These are phyloP conservation scores for Basileuterus tristriatus DNA, from an alignment of 2,797 vertebrate genomes.

Conservation along the genomic window DNA sequence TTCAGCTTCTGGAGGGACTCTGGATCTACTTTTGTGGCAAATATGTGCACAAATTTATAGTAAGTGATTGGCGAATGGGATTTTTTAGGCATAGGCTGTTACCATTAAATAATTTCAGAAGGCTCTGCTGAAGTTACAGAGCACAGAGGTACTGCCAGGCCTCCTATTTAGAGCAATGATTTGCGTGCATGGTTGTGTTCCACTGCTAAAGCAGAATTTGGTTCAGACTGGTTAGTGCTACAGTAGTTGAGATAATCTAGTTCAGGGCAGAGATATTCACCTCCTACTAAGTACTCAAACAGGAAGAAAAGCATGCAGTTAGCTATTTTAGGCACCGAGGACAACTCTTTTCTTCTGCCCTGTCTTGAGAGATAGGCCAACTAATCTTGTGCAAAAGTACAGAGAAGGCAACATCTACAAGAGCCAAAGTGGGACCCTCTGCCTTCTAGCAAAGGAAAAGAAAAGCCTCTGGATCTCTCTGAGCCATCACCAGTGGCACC, in stretches of 20 bases:
- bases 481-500: not conserved
- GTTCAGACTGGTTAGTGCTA: not conserved
- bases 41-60: not conserved
- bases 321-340: not conserved
- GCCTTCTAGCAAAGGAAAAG: not conserved
- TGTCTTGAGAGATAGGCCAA: not conserved
- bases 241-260: not conserved
- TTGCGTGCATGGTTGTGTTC: not conserved
- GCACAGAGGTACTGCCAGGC: not conserved
- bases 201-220: not conserved
- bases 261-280: not conserved
- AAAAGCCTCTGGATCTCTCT: not conserved
- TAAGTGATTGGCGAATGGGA: not conserved
- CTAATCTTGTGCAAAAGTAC: not conserved
- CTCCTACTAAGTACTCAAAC: not conserved
- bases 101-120: not conserved
- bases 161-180: not conserved
- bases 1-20: not conserved
- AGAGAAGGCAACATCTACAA: not conserved
- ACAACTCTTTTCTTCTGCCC: not conserved
- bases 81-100: not conserved
- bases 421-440: not conserved
- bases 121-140: not conserved
- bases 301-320: fast-evolving
- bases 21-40: not conserved